Base-by-base conservation (phyloP, 2,888 invertebrate species). In the Chydorus sphaericus region DNA sequence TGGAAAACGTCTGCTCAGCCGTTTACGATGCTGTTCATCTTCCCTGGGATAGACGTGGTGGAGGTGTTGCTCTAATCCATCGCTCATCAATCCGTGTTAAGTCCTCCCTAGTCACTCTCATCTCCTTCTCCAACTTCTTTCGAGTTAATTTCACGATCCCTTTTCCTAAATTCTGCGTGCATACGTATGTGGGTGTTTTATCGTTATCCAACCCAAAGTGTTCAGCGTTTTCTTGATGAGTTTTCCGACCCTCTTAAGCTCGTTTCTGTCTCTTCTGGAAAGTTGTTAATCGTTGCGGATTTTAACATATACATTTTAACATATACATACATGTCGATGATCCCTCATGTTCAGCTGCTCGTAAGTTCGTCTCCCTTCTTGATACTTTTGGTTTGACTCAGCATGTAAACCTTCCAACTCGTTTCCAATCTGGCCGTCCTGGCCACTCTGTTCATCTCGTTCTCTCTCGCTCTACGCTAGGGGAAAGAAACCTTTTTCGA, bases 391-490 rank as follows among this genome's bases (percentile, higher is more conserved):
- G 39, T 20, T 20, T 39, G 18, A 20, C 39, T 10, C 39, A 39
- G 20, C 39, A 39, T n/a, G n/a, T n/a, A n/a, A n/a, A n/a, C n/a
- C 39, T 20, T 39, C 39, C 39, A 20, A 39, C 18, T 16, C 39
- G 20, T 39, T 20, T 20, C 39, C 20, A 16, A 39, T 39, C 39
- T 39, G 16, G 39, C n/a, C n/a, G n/a, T n/a, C n/a, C 16, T 39
- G 39, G 39, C 39, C 39, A 39, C 39, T 20, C 39, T 39, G 18
- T 39, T 20, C 18, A 39, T 39, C 56, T 31, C 26, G 31, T 33
- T 59, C 48, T 57, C 48, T 56, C 30, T 39, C 50, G 26, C n/a
- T n/a, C n/a, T n/a, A n/a, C n/a, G n/a, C n/a, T n/a, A n/a, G n/a
- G n/a, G n/a, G n/a, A n/a, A n/a, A n/a, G n/a, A n/a, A n/a, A n/a